phyloP scores from a whole-genome alignment of 2,797 vertebrate genomes.

The Pagetopsis macropterus region DNA sequence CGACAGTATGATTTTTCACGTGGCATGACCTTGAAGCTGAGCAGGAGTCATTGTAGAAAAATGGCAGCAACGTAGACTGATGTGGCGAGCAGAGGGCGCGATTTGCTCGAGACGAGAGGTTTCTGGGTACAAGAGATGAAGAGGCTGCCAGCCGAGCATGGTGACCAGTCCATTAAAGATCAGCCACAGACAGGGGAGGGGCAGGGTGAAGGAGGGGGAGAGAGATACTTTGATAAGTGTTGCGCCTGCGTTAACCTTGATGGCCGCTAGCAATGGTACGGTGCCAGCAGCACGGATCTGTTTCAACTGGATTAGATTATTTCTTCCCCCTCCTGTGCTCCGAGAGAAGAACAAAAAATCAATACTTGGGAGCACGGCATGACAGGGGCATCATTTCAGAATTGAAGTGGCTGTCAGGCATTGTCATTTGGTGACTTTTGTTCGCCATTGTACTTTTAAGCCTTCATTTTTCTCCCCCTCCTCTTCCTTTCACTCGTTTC shows the following conservation, averaged over 20 bases:
- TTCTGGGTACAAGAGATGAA: constrained; percentile 73
- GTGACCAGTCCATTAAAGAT: constrained; percentile 92
- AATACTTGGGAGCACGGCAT: constrained; percentile 88
- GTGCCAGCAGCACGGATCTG: constrained; percentile 77
- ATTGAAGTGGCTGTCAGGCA: constrained; percentile 95
- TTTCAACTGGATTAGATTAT: constrained; percentile 90
- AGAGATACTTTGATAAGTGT: constrained; percentile 96
- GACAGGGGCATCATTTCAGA: constrained; percentile 93
- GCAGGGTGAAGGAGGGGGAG: constrained; percentile 72
- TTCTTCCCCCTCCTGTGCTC: constrained; percentile 71
- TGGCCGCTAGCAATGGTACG: constrained; percentile 83
- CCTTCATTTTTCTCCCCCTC: constrained; percentile 90
- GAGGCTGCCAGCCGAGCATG: constrained; percentile 80
- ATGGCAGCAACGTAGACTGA: constrained; percentile 72
- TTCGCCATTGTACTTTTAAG: constrained; percentile 94
- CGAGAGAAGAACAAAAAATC: constrained; percentile 84
- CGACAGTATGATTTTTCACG: constrained; percentile 77
- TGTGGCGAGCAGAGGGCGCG: constrained; percentile 42
- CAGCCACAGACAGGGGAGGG: constrained; percentile 65
- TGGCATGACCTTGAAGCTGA: constrained; percentile 81
- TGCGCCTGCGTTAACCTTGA: constrained; percentile 96
- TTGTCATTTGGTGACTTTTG: constrained; percentile 97
- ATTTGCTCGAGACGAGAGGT: constrained; percentile 59
- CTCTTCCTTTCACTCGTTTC: constrained; percentile 66
- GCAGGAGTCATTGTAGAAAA: constrained; percentile 49